Base-by-base conservation (phyloP, 2,888 invertebrate species). In the Uropetala carovei region DNA sequence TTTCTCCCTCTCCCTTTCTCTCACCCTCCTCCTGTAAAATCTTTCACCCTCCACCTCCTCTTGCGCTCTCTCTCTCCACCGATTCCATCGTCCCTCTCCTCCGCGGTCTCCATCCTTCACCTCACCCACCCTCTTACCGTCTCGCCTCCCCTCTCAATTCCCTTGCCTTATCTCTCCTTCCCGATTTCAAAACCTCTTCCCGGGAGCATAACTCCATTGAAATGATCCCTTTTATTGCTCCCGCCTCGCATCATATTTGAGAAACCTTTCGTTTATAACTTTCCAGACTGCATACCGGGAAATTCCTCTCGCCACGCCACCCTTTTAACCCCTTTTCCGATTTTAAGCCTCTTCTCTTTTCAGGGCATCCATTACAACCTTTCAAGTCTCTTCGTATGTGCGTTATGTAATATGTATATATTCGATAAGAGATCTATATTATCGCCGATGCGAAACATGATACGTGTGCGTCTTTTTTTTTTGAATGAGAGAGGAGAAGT, bases 161-260 rank as follows among this genome's bases (percentile, higher is more conserved):
- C 75, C 75, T 4, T 3, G 22, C 22, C 75, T 75, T 27, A 10
- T 43, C 43, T 7, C 82, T 43, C 82, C 14, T 0, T 3, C 30
- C 82, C 82, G n/a, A 5, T 18, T 64, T 11, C n/a, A n/a, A 16
- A n/a, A 11, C 64, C 7, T 8, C 43, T 27, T n/a, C 83, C 16
- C 0, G 16, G 30, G 30, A 43, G n/a, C n/a, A 82, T 83, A 83
- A 56, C 83, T 83, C 18, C 56, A 18, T 16, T 43, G 57, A 83
- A 83, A 83, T n/a, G 83, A 83, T 83, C 57, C 83, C 57, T 83
- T 83, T 83, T 83, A 83, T 83, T 83, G 83, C 83, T 11, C n/a
- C 57, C 83, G 56, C 43, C 83, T 83, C n/a, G 56, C 83, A 57
- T 83, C 83, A 56, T 83, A 83, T 83, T 83, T 83, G 83, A 83